Evolutionary conservation across 2,797 vertebrate genomes (phyloP).

Genomic region (Hafferia zeledoni): DNA sequence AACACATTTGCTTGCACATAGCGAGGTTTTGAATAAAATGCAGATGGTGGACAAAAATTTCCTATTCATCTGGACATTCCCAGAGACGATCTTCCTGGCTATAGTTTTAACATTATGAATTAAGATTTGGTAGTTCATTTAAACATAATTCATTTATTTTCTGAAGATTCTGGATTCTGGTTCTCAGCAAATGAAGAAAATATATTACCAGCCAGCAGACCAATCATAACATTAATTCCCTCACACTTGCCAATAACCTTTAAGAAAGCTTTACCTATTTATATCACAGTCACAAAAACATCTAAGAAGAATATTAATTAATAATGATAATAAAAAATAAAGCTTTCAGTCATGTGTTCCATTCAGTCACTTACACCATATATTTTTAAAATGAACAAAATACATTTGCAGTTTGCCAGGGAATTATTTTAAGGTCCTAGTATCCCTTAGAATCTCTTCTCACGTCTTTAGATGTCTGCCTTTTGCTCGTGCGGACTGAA

Average conservation of each 20-base stretch:
- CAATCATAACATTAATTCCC: slow-evolving; percentile 8
- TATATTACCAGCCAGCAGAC: not conserved
- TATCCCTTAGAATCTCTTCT: slow-evolving; percentile 71
- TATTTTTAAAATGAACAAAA: slow-evolving; percentile 65
- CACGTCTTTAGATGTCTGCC: slow-evolving; percentile 71
- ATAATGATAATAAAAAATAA: slow-evolving; percentile 41
- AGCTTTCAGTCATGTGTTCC: slow-evolving; percentile 44
- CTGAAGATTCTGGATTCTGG: not conserved
- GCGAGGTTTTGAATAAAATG: not conserved
- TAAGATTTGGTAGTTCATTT: not conserved
- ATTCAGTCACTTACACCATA: slow-evolving; percentile 30
- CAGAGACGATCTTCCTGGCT: not conserved
- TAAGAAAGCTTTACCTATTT: slow-evolving; percentile 36
- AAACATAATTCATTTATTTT: not conserved
- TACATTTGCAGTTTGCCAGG: slow-evolving; percentile 3
- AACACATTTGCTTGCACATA: not conserved
- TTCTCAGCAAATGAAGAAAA: not conserved
- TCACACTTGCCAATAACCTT: not conserved
- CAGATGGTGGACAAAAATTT: not conserved
- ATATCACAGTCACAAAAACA: not conserved
- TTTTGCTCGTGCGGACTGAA: slow-evolving; percentile 52
- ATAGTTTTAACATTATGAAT: not conserved
- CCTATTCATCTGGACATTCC: not conserved
- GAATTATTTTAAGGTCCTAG: slow-evolving; percentile 65
- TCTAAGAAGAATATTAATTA: slow-evolving; percentile 26